Base-by-base conservation (phyloP, 2,888 invertebrate species). In the Muschampia staudingeri region DNA sequence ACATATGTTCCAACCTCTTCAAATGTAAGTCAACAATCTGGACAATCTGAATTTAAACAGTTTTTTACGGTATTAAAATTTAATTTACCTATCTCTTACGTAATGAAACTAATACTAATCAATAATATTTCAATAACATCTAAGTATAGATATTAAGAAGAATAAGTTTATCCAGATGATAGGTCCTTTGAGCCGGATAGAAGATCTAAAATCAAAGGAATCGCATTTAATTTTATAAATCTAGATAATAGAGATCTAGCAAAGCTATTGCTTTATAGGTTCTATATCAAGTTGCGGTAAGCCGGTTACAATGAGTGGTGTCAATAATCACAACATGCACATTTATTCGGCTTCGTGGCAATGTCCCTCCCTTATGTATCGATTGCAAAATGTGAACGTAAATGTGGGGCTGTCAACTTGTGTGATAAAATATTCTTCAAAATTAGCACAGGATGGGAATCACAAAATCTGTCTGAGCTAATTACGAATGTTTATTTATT, bases 241-340 rank as follows among this genome's bases (percentile, higher is more conserved):
- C 48, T 52, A 52, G 16, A 16, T n/a, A 52, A 9, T 52, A 25
- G 25, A 25, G 25, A 25, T 25, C 25, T 25, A 25, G 25, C 25
- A 25, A 25, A 7, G 0, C 5, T 40, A 40, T 40, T 56, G 56
- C 19, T 25, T 61, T 11, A 61, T 25, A 25, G 19, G 25, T 61
- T 25, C 11, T 61, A 61, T 61, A 61, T 61, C 61, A 61, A 61
- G 61, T 61, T 61, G 61, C 25, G 25, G 56, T 61, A 61, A 61
- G 9, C 25, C 12, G 25, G 11, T 61, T 61, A 11, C 61, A 61
- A 61, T 61, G 25, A 61, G 61, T 61, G 61, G 25, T 61, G 61
- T 61, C 25, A 61, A 61, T 61, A 61, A 61, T 61, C 61, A 61
- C 61, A 25, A 25, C 25, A n/a, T 61, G 11, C 25, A 61, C 11